These are phyloP conservation scores for Saccostrea cuccullata DNA, from an alignment of 1,140 invertebrate species.

Conservation along the genomic window DNA sequence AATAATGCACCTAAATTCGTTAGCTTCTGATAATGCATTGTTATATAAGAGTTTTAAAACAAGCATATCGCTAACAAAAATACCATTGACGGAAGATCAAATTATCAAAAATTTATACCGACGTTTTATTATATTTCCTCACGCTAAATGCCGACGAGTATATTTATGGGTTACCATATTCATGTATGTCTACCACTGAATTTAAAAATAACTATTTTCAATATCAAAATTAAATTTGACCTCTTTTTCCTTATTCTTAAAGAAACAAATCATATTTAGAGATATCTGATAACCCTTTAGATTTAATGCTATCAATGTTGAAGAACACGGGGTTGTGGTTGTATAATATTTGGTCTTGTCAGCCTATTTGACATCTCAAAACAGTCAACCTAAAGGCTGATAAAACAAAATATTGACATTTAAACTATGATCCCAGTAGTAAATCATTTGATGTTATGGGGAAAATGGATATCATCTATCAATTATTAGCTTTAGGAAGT, in stretches of 20 bases:
- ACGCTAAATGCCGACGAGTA: no score
- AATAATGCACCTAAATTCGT: neutral
- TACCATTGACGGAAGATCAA: no score
- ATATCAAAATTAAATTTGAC: no score
- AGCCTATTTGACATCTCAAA: neutral
- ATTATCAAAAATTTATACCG: neutral
- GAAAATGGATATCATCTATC: neutral
- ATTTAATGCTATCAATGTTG: no score
- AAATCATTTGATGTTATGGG: conserved; percentile 9
- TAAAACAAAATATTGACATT: conserved; percentile 29
- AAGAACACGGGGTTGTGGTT: no score
- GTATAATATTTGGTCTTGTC: neutral
- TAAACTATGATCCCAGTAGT: neutral
- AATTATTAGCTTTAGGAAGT: neutral
- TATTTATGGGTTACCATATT: no score
- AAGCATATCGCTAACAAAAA: neutral
- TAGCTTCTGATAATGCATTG: neutral
- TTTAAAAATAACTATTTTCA: no score
- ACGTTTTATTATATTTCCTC: neutral
- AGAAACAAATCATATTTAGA: no score
- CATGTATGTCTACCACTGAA: no score
- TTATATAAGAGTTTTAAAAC: neutral
- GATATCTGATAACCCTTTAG: no score
- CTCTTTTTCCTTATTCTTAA: no score
- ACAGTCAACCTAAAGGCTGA: neutral